A percentile compares a stretch with the other conserved stretches of the same genome.
Evolutionary conservation across 2,888 invertebrate genomes (phyloP).

Genomic region (Serrognathus titanus): DNA sequence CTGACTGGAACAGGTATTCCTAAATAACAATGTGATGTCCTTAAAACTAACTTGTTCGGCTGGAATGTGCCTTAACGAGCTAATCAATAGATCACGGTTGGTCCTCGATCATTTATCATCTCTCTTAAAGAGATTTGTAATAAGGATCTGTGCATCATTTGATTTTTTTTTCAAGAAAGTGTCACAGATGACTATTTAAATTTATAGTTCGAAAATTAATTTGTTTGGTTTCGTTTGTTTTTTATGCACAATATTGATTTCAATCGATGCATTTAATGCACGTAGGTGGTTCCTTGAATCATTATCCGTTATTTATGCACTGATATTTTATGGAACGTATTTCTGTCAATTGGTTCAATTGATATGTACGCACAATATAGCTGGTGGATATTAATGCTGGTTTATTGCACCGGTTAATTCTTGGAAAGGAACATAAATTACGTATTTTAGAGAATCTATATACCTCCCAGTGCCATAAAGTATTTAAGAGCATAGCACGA

Average conservation of each 20-base stretch:
- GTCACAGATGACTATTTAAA: slow-evolving; percentile 41
- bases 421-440: too few relatives aligned
- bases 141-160: slow-evolving; percentile 43
- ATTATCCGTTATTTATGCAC: slow-evolving; percentile 32
- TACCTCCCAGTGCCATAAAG: too few relatives aligned
- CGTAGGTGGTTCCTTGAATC: slow-evolving; percentile 31
- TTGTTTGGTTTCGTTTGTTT: slow-evolving; percentile 18
- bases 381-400: slow-evolving; percentile 29
- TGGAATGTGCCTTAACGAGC: slow-evolving; percentile 49
- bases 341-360: slow-evolving; percentile 33
- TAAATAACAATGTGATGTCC: slow-evolving; percentile 27
- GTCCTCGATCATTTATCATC: slow-evolving; percentile 51
- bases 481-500: too few relatives aligned
- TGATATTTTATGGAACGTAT: slow-evolving; percentile 31
- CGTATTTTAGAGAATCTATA: too few relatives aligned
- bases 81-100: slow-evolving; percentile 53
- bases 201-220: slow-evolving; percentile 25
- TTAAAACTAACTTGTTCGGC: slow-evolving; percentile 35
- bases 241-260: neutral
- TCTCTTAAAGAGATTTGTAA: slow-evolving; percentile 50
- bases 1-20: slow-evolving; percentile 13
- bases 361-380: slow-evolving; percentile 29
- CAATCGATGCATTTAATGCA: slow-evolving; percentile 4
- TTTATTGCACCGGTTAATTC: slow-evolving; percentile 21
- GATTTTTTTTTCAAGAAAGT: slow-evolving; percentile 40